Evolutionary conservation across 2,888 invertebrate genomes (phyloP).

Genomic region (Choristoneura rosaceana): DNA sequence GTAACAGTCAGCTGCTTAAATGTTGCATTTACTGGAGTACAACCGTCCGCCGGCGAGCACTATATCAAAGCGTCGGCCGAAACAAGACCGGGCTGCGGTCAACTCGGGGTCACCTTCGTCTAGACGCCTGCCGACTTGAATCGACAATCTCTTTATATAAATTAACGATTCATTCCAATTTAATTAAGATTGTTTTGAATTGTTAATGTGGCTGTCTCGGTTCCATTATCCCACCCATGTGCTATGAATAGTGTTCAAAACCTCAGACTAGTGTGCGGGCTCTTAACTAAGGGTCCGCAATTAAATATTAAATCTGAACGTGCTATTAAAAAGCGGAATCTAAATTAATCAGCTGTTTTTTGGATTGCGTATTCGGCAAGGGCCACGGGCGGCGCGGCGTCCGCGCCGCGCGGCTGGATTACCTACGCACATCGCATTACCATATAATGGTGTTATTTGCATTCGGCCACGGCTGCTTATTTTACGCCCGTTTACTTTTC

Average conservation of each 20-base stretch:
- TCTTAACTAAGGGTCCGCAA: neutral
- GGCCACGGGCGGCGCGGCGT: constrained; percentile 64
- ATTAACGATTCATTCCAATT: constrained; percentile 21
- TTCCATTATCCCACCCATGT: neutral
- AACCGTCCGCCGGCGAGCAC: constrained; percentile 61
- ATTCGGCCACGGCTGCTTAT: constrained; percentile 72
- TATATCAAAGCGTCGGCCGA: constrained; percentile 71
- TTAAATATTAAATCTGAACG: neutral
- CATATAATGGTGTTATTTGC: constrained; percentile 83
- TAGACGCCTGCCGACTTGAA: constrained; percentile 64
- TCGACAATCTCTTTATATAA: constrained; percentile 52
- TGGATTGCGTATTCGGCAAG: constrained; percentile 65
- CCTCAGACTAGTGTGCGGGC: neutral
- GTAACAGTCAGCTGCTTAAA: constrained; percentile 31
- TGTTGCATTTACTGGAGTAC: constrained; percentile 45
- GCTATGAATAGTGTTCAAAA: neutral
- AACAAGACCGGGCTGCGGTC: constrained; percentile 66
- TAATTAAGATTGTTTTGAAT: constrained; percentile 25
- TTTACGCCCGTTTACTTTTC: constrained; percentile 78
- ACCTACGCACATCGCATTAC: constrained; percentile 73
- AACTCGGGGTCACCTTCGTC: constrained; percentile 57
- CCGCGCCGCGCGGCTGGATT: constrained; percentile 67
- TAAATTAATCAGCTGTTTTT: constrained; percentile 59
- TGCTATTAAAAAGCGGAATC: constrained; percentile 48
- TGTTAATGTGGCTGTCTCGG: constrained; percentile 1